Base-by-base conservation (phyloP, 2,888 invertebrate genomes). In the Agriopis leucophaearia region DNA sequence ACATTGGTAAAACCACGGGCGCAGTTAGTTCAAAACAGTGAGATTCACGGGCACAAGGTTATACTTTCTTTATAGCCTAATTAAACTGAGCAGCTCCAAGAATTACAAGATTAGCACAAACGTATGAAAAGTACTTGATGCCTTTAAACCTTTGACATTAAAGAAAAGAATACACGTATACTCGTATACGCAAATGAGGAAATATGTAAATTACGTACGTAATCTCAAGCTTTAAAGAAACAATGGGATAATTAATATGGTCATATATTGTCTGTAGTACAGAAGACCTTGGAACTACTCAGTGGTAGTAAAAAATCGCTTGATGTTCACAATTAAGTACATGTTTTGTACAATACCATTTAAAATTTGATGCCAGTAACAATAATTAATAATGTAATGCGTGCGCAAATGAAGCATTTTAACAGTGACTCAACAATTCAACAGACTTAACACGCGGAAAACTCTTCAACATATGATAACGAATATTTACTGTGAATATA, bases 221-320 rank as follows among this genome's bases (percentile, higher is more conserved):
- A 67, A 71, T 66, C 66, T 67, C 57, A 66, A 66, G 59, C 65
- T 63, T 63, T 59, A 52, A 52, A 54, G 61, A 57, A 72, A 76
- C 75, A 73, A 74, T 75, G 56, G 75, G 42, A 55, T 62, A 69
- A 70, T 69, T 60, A 60, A 66, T 66, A 69, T 63, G 63, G 58
- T 52, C 44, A 68, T 55, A 68, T 50, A 38, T 60, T 60, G 36
- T 13, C 10, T 40, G 57, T 42, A 50, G 35, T 36, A 15, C 44
- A 55, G 8, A 45, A 16, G 45, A 45, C 59, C 59, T 64, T 60
- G 68, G n/a, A 65, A 60, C 6, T 56, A 35, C 51, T 18, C 42
- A 16, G n/a, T 35, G 36, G 16, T 15, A 44, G 40, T n/a, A 50
- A 60, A 16, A 55, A 42, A 55, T 61, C 15, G 61, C 66, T 47